Evolutionary conservation across 2,888 invertebrate genomes (phyloP).

Genomic region (Galerucella nymphaeae): DNA sequence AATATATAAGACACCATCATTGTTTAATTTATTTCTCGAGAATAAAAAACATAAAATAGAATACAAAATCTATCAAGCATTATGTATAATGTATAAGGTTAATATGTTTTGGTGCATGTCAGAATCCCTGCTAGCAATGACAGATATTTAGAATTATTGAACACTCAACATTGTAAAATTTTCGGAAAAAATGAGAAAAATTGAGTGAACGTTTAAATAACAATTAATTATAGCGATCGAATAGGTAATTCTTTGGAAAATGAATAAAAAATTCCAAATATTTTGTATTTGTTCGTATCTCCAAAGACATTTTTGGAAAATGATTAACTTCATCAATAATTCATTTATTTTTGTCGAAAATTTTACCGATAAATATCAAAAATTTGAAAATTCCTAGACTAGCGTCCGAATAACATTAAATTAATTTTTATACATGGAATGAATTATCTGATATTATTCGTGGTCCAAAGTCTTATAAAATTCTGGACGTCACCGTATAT

Average conservation of each 20-base stretch:
- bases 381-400: constrained; percentile 5
- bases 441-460: constrained; percentile 19
- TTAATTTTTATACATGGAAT: constrained; percentile 6
- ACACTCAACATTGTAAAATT: constrained; percentile 2
- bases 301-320: background rate
- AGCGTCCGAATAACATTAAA: constrained; percentile 1
- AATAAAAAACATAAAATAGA: too few relatives aligned
- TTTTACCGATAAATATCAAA: constrained; percentile 1
- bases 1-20: too few relatives aligned
- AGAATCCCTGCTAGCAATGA: background rate
- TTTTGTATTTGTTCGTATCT: background rate
- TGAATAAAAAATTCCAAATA: background rate
- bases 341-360: background rate
- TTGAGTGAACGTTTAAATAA: background rate
- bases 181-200: background rate
- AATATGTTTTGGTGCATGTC: too few relatives aligned
- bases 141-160: constrained; percentile 1
- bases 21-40: too few relatives aligned
- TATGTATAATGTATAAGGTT: too few relatives aligned
- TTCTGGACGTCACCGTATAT: constrained; percentile 13
- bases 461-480: constrained; percentile 21
- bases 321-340: background rate
- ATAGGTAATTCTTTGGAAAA: too few relatives aligned
- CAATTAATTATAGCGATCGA: background rate
- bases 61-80: too few relatives aligned